Evolutionary conservation across 2,113 vertebrate species (phyloP).

Genomic region (Plecturocebus donacophilus): DNA sequence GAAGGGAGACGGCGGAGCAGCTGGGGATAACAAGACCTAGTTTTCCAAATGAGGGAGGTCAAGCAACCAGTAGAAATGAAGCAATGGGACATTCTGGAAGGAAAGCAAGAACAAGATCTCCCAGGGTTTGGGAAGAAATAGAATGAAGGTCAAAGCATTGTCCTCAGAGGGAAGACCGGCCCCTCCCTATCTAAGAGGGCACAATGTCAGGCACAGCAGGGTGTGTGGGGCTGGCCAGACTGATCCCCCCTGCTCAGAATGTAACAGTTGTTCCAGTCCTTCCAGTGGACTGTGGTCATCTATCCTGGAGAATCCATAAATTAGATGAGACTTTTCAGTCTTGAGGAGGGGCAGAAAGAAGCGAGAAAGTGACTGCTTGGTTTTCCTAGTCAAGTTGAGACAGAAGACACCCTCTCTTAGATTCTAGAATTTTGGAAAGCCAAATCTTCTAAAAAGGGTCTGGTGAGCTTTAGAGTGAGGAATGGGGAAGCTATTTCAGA

Average conservation of each 20-base stretch:
- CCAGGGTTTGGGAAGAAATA: not conserved
- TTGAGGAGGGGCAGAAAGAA: not conserved
- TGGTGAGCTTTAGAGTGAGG: not conserved
- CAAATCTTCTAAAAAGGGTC: not conserved
- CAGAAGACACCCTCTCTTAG: accelerated
- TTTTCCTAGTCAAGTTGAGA: not conserved
- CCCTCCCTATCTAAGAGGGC: not conserved
- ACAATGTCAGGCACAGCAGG: not conserved
- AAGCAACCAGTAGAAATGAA: not conserved
- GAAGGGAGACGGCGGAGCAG: not conserved
- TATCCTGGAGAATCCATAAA: not conserved
- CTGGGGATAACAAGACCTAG: not conserved
- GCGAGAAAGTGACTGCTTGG: not conserved
- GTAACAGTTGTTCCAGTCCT: accelerated
- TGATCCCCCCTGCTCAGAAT: not conserved
- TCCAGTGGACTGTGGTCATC: not conserved
- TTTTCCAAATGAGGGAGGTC: not conserved
- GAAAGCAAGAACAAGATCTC: not conserved
- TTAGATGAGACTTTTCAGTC: not conserved
- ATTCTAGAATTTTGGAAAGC: not conserved
- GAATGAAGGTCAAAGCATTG: not conserved
- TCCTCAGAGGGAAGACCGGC: not conserved
- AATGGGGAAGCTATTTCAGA: not conserved
- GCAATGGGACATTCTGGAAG: not conserved
- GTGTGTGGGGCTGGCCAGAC: too few relatives aligned